These are phyloP conservation scores for Zaprionus bogoriensis DNA, from an alignment of 2,888 invertebrate species.

Conservation along the genomic window DNA sequence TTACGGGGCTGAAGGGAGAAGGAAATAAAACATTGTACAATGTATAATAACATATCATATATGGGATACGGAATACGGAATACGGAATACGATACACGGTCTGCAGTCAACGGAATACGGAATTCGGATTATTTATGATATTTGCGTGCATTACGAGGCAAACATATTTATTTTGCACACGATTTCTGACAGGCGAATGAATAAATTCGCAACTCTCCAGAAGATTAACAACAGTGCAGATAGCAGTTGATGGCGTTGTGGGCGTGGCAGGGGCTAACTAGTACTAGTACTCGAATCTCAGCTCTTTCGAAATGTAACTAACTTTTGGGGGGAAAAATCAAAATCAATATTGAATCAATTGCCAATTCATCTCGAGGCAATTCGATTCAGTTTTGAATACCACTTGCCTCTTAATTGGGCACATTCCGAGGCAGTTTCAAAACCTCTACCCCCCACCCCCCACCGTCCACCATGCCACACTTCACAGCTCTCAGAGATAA, in stretches of 20 bases:
- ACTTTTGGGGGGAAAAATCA: background rate
- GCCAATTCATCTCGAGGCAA: background rate
- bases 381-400: background rate
- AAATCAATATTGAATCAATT: background rate
- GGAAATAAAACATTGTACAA: conserved; percentile 49
- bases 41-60: conserved; percentile 59
- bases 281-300: background rate
- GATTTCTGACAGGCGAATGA: conserved; percentile 54
- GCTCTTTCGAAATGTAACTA: background rate
- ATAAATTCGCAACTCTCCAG: conserved; percentile 47
- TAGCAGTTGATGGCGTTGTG: no score
- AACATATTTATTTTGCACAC: conserved; percentile 61
- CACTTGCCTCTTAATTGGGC: background rate
- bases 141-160: conserved; percentile 60
- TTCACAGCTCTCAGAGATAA: background rate
- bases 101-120: no score
- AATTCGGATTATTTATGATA: conserved; percentile 60
- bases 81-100: no score
- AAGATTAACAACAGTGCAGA: background rate
- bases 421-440: no score
- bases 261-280: no score
- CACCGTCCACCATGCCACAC: no score
- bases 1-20: conserved; percentile 61
- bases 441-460: no score
- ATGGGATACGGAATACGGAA: no score